These are phyloP conservation scores for Lithobius niger DNA, from an alignment of 1,140 invertebrate species.

Conservation along the genomic window DNA sequence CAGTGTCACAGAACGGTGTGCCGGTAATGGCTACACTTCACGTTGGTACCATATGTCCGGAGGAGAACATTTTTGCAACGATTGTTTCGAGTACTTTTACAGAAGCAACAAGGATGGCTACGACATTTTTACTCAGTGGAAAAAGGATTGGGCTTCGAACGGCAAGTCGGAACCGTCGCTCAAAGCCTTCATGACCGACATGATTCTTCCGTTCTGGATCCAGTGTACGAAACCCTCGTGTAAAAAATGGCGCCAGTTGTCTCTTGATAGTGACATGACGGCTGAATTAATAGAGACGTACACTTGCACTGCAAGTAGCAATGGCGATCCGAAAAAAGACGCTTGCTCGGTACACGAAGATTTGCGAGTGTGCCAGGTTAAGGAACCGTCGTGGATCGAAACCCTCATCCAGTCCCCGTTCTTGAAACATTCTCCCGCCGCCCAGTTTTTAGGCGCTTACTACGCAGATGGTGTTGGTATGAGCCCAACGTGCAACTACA, in stretches of 20 bases:
- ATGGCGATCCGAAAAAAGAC: no score
- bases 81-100: slow-evolving; percentile 35
- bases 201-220: slow-evolving; percentile 32
- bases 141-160: slow-evolving; percentile 27
- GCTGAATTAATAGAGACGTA: slow-evolving; percentile 24
- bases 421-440: slow-evolving; percentile 32
- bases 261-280: slow-evolving; percentile 18
- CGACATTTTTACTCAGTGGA: slow-evolving; percentile 27
- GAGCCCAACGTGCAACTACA: slow-evolving; percentile 24
- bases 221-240: slow-evolving; percentile 25
- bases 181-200: slow-evolving; percentile 25
- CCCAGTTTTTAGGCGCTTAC: slow-evolving; percentile 31
- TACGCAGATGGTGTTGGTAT: slow-evolving; percentile 34
- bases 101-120: slow-evolving; percentile 31
- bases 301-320: slow-evolving; percentile 21
- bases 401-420: slow-evolving; percentile 23
- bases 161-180: slow-evolving; percentile 22
- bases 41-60: slow-evolving; percentile 34
- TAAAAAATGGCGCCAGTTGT: slow-evolving; percentile 30
- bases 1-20: no score
- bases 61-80: slow-evolving; percentile 37
- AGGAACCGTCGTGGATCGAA: slow-evolving; percentile 24
- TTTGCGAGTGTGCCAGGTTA: no score
- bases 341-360: no score
- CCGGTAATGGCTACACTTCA: slow-evolving; percentile 30